Evolutionary conservation across 2,113 vertebrate species (phyloP), one percentile per base, ranked within the genome.

Genomic region (Strigops habroptila): DNA sequence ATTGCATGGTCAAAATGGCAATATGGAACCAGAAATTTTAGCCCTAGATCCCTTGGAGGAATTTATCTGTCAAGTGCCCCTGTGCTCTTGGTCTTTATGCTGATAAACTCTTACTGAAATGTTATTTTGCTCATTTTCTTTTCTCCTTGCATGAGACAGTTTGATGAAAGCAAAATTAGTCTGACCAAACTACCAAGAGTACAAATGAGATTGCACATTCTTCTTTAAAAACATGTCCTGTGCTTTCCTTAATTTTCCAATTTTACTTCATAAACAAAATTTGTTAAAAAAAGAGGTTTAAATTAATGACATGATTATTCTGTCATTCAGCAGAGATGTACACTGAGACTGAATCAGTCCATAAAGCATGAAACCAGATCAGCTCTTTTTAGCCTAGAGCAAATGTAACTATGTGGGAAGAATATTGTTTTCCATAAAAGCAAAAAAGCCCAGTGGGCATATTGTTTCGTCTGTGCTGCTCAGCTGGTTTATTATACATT

Each of bases 61-160:
- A 90, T 97, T 97, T 96, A 93, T 97, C 93, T 83, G 69, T 67
- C 39, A 84, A 82, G 82, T 96, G 71, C 75, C 70, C 63, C 70
- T 65, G 48, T 92, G 79, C 86, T 93, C 49, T 94, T 91, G 86
- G 91, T 74, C 65, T 95, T 86, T 55, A 51, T 92, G 75, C 63
- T 84, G 97, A 97, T 97, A 97, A 97, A 97, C 96, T 96, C 96
- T 95, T 89, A 62, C 62, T 94, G 86, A 92, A 94, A 91, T 39
- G 10, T 92, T 85, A 28, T 71, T 95, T 96, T 91, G 80, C 93
- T 94, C 2, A 0, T 80, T 92, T 89, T 78, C 79, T 95, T 95
- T 96, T 93, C 93, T 95, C 35, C 43, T 65, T 97, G 98, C 98
- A 98, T 98, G 98, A 97, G 80, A 94, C 90, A 95, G 94, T 97